These are phyloP conservation scores for Thymallus thymallus DNA, from an alignment of 2,113 vertebrate genomes.

Conservation along the genomic window DNA sequence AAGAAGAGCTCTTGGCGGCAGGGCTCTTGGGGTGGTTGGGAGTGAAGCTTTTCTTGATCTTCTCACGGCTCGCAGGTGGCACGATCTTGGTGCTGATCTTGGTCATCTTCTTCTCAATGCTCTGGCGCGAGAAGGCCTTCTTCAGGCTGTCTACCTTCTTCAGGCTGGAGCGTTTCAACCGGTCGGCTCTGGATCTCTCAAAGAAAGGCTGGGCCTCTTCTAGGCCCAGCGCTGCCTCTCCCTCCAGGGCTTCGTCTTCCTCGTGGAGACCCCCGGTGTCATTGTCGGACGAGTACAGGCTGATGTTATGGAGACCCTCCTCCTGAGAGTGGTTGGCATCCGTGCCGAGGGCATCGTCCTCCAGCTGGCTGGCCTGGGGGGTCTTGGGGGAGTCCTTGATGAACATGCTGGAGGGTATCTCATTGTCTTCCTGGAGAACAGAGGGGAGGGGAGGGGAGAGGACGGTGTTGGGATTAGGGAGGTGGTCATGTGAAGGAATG, in stretches of 20 bases:
- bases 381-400: slow-evolving; percentile 78
- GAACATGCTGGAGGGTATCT: slow-evolving; percentile 87
- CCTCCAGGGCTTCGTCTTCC: slow-evolving; percentile 58
- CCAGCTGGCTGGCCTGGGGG: slow-evolving; percentile 74
- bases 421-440: slow-evolving; percentile 86
- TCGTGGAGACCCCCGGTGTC: slow-evolving; percentile 39
- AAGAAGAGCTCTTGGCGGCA: slow-evolving; percentile 78
- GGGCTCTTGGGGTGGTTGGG: slow-evolving; percentile 86
- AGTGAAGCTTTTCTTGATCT: slow-evolving; percentile 89
- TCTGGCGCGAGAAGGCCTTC: slow-evolving; percentile 93
- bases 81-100: slow-evolving; percentile 92
- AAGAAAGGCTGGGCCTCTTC: slow-evolving; percentile 59
- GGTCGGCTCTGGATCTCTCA: slow-evolving; percentile 86
- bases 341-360: slow-evolving; percentile 68
- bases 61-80: slow-evolving; percentile 87
- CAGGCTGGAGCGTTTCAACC: slow-evolving; percentile 87
- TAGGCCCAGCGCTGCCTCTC: slow-evolving; percentile 62
- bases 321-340: slow-evolving; percentile 80
- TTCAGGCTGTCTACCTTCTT: slow-evolving; percentile 96
- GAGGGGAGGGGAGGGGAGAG: slow-evolving; percentile 5
- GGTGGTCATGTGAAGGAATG: no score
- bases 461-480: background rate
- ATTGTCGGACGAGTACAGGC: slow-evolving; percentile 87
- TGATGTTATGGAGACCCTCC: slow-evolving; percentile 85
- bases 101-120: slow-evolving; percentile 94